These are phyloP conservation scores for Lacerta viridis DNA, from an alignment of 2,797 vertebrate species.

Conservation along the genomic window DNA sequence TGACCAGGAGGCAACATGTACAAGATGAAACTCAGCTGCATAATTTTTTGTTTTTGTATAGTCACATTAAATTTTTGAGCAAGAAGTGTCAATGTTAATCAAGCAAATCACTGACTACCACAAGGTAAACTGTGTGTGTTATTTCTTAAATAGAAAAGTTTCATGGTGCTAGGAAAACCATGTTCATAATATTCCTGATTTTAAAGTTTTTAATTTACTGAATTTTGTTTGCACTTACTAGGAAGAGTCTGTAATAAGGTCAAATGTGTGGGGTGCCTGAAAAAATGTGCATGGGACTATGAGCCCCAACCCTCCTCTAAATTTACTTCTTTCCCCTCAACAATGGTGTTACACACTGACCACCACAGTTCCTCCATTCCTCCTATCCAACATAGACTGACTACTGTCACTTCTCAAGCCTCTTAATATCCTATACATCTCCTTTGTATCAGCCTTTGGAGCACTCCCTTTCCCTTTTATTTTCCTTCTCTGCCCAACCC, in stretches of 20 bases:
- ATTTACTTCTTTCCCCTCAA: neutral
- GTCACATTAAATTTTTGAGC: neutral
- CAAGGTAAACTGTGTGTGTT: neutral
- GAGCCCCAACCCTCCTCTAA: neutral
- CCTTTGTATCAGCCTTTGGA: neutral
- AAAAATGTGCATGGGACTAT: neutral
- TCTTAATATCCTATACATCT: neutral
- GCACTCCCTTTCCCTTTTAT: neutral
- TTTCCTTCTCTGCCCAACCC: neutral
- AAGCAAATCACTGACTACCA: neutral
- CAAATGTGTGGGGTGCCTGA: neutral
- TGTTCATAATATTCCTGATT: neutral
- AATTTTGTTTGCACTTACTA: neutral
- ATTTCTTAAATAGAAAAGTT: neutral
- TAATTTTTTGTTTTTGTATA: constrained; percentile 1
- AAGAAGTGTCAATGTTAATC: constrained; percentile 16
- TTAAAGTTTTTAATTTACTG: neutral
- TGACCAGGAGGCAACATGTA: neutral
- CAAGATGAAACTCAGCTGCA: constrained; percentile 34
- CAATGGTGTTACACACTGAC: neutral
- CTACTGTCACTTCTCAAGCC: neutral
- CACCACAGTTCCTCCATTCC: neutral
- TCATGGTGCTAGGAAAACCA: neutral
- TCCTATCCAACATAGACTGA: neutral
- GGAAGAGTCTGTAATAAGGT: too few relatives aligned